A percentile compares a stretch with the other conserved stretches of the same genome.
Evolutionary conservation across 2,797 vertebrate species (phyloP).

Genomic region (Etheostoma perlongum): DNA sequence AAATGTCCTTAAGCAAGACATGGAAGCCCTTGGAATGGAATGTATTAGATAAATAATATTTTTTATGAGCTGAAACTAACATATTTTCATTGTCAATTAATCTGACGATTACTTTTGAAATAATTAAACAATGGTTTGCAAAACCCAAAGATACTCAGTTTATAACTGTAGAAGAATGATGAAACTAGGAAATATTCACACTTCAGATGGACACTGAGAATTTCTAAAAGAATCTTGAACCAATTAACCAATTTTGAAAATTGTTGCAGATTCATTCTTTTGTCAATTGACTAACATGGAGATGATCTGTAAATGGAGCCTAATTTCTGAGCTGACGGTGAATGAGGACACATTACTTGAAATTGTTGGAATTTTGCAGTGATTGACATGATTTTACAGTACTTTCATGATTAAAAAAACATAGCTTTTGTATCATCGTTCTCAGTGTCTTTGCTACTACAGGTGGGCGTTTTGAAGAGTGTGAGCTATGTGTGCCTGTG

Average conservation of each 20-base stretch:
- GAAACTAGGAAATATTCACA: not conserved
- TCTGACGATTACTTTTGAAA: not conserved
- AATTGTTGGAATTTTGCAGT: not conserved
- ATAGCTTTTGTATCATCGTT: not conserved
- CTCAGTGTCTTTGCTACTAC: not conserved
- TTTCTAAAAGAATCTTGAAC: too few relatives aligned
- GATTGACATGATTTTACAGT: not conserved
- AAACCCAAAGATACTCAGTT: not conserved
- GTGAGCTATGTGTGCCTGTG: not conserved
- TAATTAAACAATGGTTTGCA: not conserved
- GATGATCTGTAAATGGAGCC: conserved; percentile 7
- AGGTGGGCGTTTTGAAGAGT: not conserved
- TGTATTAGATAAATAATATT: not conserved
- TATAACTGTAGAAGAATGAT: too few relatives aligned
- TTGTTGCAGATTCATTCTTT: not conserved
- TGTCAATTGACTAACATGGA: not conserved
- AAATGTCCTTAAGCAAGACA: not conserved
- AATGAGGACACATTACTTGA: not conserved
- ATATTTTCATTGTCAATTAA: not conserved
- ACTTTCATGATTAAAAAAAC: not conserved
- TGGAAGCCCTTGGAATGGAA: not conserved
- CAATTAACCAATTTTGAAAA: not conserved
- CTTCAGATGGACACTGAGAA: too few relatives aligned
- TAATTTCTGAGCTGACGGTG: not conserved
- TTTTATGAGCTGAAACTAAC: not conserved